Evolutionary conservation across 1,140 invertebrate species (phyloP).

Genomic region (Apis dorsata): DNA sequence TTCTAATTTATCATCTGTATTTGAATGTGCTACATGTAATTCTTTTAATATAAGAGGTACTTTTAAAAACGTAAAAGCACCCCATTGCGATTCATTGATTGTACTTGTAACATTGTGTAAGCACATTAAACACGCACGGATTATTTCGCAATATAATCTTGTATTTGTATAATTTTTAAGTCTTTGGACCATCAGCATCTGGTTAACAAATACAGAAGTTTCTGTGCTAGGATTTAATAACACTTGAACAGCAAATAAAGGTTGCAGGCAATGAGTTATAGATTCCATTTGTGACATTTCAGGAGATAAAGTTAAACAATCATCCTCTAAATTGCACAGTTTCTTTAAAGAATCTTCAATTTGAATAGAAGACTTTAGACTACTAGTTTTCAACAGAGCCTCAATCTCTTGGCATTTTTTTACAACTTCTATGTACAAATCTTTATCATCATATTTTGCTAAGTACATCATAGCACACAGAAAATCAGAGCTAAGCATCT

Average conservation of each 20-base stretch:
- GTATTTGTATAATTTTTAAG: slow-evolving; percentile 87
- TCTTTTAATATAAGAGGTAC: slow-evolving; percentile 89
- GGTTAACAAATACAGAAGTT: slow-evolving; percentile 88
- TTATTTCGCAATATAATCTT: slow-evolving; percentile 92
- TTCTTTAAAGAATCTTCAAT: slow-evolving; percentile 83
- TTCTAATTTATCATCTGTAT: slow-evolving; percentile 82
- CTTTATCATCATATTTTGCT: slow-evolving; percentile 87
- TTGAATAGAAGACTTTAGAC: slow-evolving; percentile 80
- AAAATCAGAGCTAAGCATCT: slow-evolving; percentile 87
- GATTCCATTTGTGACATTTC: slow-evolving; percentile 83
- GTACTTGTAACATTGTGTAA: slow-evolving; percentile 89
- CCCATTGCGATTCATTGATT: slow-evolving; percentile 93
- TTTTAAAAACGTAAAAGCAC: slow-evolving; percentile 95
- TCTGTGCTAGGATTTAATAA: slow-evolving; percentile 88
- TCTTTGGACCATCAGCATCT: slow-evolving; percentile 90
- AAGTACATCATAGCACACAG: slow-evolving; percentile 90
- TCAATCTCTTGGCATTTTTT: slow-evolving; percentile 89
- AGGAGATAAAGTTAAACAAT: slow-evolving; percentile 80
- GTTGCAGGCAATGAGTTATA: slow-evolving; percentile 88
- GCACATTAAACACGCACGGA: slow-evolving; percentile 93
- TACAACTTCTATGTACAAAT: slow-evolving; percentile 84
- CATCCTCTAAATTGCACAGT: slow-evolving; percentile 83
- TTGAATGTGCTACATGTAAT: slow-evolving; percentile 81
- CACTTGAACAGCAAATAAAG: slow-evolving; percentile 87
- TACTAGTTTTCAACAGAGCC: slow-evolving; percentile 82